Evolutionary conservation across 2,888 invertebrate genomes (phyloP).

Genomic region (Dryococelus australis): DNA sequence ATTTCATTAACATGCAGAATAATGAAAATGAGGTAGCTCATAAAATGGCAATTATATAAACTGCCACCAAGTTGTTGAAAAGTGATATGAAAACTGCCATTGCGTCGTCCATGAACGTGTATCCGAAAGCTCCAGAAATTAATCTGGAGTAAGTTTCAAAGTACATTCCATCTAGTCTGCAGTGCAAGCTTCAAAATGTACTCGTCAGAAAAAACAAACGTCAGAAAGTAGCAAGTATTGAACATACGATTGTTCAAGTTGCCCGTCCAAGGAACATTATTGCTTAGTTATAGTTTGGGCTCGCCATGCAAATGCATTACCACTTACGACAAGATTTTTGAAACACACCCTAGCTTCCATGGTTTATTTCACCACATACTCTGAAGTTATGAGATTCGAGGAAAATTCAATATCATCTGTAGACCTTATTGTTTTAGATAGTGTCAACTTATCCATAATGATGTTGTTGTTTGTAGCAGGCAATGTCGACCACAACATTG

Average conservation of each 20-base stretch:
- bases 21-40: not conserved
- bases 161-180: conserved; percentile 1
- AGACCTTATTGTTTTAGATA: not conserved
- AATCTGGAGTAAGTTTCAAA: not conserved
- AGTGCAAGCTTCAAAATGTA: not conserved
- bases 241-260: not conserved
- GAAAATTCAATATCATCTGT: not conserved
- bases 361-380: not conserved
- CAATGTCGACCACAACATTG: conserved; percentile 12
- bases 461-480: not conserved
- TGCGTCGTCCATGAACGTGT: not conserved
- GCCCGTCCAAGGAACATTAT: not conserved
- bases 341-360: not conserved
- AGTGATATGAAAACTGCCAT: not conserved
- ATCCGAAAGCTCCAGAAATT: not conserved
- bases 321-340: not conserved
- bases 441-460: not conserved
- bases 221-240: not conserved
- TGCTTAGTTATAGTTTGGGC: not conserved
- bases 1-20: not conserved
- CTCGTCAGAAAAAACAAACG: not conserved
- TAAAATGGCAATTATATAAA: not conserved
- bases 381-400: not conserved
- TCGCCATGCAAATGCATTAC: conserved; percentile 2
- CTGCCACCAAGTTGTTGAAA: not conserved